These are phyloP conservation scores for Hymenochirus boettgeri DNA, from an alignment of 2,113 vertebrate genomes.

Conservation along the genomic window DNA sequence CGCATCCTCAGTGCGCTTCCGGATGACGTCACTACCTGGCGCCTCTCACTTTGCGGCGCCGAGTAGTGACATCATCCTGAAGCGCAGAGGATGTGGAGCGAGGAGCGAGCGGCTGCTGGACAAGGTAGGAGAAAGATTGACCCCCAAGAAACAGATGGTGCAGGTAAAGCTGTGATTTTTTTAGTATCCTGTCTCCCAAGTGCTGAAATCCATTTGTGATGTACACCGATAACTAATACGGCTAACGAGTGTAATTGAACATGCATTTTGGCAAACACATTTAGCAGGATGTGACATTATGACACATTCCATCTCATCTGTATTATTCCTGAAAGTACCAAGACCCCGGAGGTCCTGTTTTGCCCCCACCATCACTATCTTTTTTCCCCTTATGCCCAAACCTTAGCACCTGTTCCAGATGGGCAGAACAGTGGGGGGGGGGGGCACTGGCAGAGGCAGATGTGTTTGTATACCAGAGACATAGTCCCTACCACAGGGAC, in stretches of 20 bases:
- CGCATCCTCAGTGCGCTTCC: too few relatives aligned
- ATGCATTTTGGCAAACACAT: conserved; percentile 50
- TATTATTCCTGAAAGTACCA: conserved; percentile 46
- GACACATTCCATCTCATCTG: conserved; percentile 29
- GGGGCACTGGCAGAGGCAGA: too few relatives aligned
- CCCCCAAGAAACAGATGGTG: too few relatives aligned
- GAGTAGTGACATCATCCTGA: too few relatives aligned
- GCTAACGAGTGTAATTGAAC: conserved; percentile 51
- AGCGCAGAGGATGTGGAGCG: too few relatives aligned
- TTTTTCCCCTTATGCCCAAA: conserved; percentile 44
- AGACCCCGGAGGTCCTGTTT: conserved; percentile 50
- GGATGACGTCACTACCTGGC: too few relatives aligned
- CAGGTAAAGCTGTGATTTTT: too few relatives aligned
- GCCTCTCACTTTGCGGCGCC: too few relatives aligned
- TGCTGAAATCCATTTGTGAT: conserved; percentile 44
- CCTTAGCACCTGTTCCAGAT: conserved; percentile 73
- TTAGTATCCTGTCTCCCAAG: conserved; percentile 41
- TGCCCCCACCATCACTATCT: not conserved
- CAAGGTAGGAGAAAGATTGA: too few relatives aligned
- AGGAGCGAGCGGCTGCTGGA: too few relatives aligned
- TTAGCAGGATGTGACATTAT: conserved; percentile 50
- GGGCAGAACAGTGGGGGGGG: conserved; percentile 69
- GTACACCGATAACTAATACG: conserved; percentile 42
- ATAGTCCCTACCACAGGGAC: too few relatives aligned
- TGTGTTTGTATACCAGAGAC: too few relatives aligned